Evolutionary conservation across 2,797 vertebrate species (phyloP).

Genomic region (Taenioides sp.): DNA sequence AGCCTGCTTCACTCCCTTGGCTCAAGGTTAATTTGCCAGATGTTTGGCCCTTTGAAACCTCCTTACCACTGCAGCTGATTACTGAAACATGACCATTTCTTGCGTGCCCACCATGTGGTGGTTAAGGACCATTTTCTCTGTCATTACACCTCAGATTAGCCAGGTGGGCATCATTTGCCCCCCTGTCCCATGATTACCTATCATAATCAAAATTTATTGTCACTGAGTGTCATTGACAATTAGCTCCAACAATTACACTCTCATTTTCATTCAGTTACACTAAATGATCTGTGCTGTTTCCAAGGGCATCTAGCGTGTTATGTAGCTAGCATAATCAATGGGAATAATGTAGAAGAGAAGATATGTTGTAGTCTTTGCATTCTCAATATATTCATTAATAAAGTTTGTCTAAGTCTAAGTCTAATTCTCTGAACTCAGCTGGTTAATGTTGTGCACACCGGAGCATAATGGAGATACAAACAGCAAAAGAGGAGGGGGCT

Average conservation of each 20-base stretch:
- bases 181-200: slow-evolving; percentile 47
- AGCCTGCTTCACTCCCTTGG: slow-evolving; percentile 42
- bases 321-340: neutral
- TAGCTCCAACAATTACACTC: slow-evolving; percentile 34
- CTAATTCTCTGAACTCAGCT: neutral
- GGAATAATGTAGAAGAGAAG: neutral
- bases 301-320: slow-evolving; percentile 6
- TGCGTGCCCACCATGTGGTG: slow-evolving; percentile 33
- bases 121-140: slow-evolving; percentile 56
- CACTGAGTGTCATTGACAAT: slow-evolving; percentile 42
- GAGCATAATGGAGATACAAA: slow-evolving; percentile 43
- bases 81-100: slow-evolving; percentile 55
- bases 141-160: slow-evolving; percentile 61
- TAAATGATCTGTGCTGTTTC: slow-evolving; percentile 35
- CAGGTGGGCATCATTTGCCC: slow-evolving; percentile 53
- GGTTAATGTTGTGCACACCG: neutral
- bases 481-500: slow-evolving; percentile 9
- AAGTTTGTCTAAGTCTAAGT: too few species aligned
- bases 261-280: slow-evolving; percentile 25
- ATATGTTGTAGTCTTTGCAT: neutral
- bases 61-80: slow-evolving; percentile 46
- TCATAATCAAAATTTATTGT: slow-evolving; percentile 63
- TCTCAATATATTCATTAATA: too few species aligned
- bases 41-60: slow-evolving; percentile 55
- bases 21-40: slow-evolving; percentile 65